Evolutionary conservation across 2,797 vertebrate genomes (phyloP).

Genomic region (Typhlichthys eigenmanni): DNA sequence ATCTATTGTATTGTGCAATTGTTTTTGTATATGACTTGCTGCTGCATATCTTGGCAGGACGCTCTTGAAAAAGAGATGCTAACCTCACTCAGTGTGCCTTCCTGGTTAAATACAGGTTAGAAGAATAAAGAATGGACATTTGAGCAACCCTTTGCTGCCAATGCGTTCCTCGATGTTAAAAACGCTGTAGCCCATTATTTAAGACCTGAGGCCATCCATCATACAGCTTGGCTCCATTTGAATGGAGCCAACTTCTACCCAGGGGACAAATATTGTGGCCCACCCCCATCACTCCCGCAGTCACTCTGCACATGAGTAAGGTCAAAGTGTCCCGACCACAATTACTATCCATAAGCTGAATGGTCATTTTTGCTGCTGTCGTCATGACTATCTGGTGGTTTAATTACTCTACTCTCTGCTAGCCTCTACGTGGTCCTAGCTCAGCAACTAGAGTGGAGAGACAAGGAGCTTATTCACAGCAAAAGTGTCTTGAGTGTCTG

Average conservation of each 20-base stretch:
- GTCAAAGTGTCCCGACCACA: conserved; percentile 75
- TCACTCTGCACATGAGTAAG: conserved; percentile 60
- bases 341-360: conserved; percentile 72
- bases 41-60: no score
- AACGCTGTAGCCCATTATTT: conserved; percentile 23
- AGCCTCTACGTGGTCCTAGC: conserved; percentile 48
- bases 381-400: conserved; percentile 67
- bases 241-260: conserved; percentile 38
- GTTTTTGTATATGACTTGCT: no score
- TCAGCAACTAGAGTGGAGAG: conserved; percentile 53
- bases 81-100: no score
- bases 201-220: conserved; percentile 27
- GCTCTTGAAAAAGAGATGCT: no score
- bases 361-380: conserved; percentile 66
- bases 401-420: conserved; percentile 63
- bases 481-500: conserved; percentile 24
- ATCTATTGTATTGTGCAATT: no score
- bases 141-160: neutral
- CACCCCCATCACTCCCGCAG: conserved; percentile 54
- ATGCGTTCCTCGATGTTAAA: conserved; percentile 8
- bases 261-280: conserved; percentile 51
- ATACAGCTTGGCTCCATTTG: conserved; percentile 30
- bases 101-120: neutral
- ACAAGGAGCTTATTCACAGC: conserved; percentile 40
- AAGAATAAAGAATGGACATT: no score